phyloP scores from a whole-genome alignment of 1,140 invertebrate genomes.

The Lordiphosa clarofinis region DNA sequence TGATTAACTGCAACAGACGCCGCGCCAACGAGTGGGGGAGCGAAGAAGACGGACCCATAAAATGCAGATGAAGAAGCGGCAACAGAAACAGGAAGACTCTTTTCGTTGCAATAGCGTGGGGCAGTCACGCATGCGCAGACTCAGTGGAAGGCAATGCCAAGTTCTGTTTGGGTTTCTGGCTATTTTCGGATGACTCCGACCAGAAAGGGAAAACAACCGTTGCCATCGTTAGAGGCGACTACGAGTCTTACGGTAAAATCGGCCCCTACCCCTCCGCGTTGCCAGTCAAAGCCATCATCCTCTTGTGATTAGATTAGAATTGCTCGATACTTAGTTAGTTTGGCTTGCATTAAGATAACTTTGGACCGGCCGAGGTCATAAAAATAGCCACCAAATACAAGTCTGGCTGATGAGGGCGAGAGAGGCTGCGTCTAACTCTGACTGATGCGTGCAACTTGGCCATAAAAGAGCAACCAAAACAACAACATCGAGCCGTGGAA shows the following conservation, averaged over 20 bases:
- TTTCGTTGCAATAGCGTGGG: slow-evolving; percentile 18
- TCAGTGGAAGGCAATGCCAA: not conserved
- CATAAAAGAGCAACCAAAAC: slow-evolving; percentile 55
- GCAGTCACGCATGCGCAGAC: slow-evolving; percentile 62
- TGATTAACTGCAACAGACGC: slow-evolving; percentile 74
- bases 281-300: slow-evolving; percentile 6
- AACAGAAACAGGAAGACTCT: slow-evolving; percentile 67
- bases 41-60: slow-evolving; percentile 12
- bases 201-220: slow-evolving; percentile 79
- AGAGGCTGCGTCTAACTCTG: slow-evolving; percentile 31
- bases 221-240: slow-evolving; percentile 63
- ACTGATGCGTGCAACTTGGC: slow-evolving; percentile 73
- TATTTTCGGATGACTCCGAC: slow-evolving; percentile 64
- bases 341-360: slow-evolving; percentile 52
- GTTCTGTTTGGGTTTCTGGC: slow-evolving; percentile 22
- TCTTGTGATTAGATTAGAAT: slow-evolving; percentile 65
- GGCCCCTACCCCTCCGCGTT: not conserved
- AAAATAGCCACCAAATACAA: slow-evolving; percentile 34
- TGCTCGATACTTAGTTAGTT: slow-evolving; percentile 60
- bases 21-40: slow-evolving; percentile 5
- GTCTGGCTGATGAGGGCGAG: slow-evolving; percentile 5
- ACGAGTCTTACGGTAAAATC: slow-evolving; percentile 62
- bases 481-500: slow-evolving; percentile 53
- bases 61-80: slow-evolving; percentile 25
- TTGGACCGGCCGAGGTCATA: slow-evolving; percentile 49